Base-by-base conservation (phyloP, 1,140 invertebrate genomes). In the Cydia splendana region DNA sequence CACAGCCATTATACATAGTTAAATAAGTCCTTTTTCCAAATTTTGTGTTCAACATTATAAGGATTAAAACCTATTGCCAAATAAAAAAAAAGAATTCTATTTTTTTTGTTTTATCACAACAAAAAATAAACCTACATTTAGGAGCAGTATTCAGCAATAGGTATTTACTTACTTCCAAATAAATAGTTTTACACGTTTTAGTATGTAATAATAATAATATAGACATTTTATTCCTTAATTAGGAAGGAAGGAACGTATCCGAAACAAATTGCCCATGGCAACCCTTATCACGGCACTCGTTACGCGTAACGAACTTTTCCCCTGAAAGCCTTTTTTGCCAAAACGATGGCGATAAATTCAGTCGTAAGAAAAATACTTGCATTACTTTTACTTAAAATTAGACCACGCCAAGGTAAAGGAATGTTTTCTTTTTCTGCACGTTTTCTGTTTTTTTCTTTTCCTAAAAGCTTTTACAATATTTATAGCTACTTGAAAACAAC, bases 201-300 rank as follows among this genome's bases (percentile, higher is more conserved):
- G 15, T 24, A 62, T 0, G 13, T n/a, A 53, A 53, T 53, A 53
- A n/a, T 18, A 62, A 62, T 62, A 62, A 62, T 62, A 71, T 71
- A 71, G 30, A 71, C 67, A 42, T 71, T 71, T 38, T 38, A 62
- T 62, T 62, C 67, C 6, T 38, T 71, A 71, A 71, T 71, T 71
- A 71, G 67, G 67, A 30, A 38, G 38, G 34, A 71, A 38, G 18
- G 34, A 71, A 38, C 28, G 67, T 42, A 71, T 34, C 34, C n/a
- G 67, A 71, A 71, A 71, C 67, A 71, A 71, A 71, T 71, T 71
- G 67, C 67, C 67, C 67, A 34, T 71, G 67, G 67, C 67, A 71
- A 71, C 67, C 67, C 67, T 71, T 71, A 71, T 71, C 67, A 71
- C 67, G 67, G 67, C 38, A 71, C 30, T 71, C 67, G 67, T 71